Base-by-base conservation (phyloP, 2,888 invertebrate species). In the Brachycybe producta region DNA sequence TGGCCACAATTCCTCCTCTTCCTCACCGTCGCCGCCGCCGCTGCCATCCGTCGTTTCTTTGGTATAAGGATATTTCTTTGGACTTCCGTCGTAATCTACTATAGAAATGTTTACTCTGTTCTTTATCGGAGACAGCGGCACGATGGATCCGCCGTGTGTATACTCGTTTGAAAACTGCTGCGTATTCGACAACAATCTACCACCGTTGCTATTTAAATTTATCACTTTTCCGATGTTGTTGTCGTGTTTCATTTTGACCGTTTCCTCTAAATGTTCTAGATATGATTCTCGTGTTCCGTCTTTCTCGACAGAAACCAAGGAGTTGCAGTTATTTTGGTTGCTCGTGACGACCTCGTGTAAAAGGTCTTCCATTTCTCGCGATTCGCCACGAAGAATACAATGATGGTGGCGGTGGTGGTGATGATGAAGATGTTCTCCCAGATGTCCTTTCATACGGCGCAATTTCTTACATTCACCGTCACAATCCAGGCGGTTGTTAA, bases 21-120 rank as follows among this genome's bases (percentile, higher is more conserved):
- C 30, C 13, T 32, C 49, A n/a, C n/a, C n/a, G n/a, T n/a, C n/a
- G n/a, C n/a, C n/a, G n/a, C n/a, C n/a, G n/a, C n/a, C n/a, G n/a
- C n/a, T n/a, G n/a, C n/a, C n/a, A n/a, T n/a, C n/a, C n/a, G n/a
- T n/a, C 15, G 24, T 15, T 32, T 42, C 49, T 8, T 42, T 42
- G 5, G 19, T 28, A 21, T 36, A 27, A 3, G 51, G 51, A 24
- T 50, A 50, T 28, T 50, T 50, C 30, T 50, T 50, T 2, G 51
- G 51, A 19, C 44, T 45, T 15, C 51, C 51, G 13, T 50, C 51
- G 28, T 50, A 50, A 27, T 35, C 44, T n/a, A 50, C 45, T 15
- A 50, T 35, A 11, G 28, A 36, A 27, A 50, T 41, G 19, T 26
- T 32, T 23, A 19, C 38, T 4, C 19, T 34, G 19, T 17, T 28